phyloP scores from a whole-genome alignment of 2,113 vertebrate genomes.

The Lipotes vexillifer region DNA sequence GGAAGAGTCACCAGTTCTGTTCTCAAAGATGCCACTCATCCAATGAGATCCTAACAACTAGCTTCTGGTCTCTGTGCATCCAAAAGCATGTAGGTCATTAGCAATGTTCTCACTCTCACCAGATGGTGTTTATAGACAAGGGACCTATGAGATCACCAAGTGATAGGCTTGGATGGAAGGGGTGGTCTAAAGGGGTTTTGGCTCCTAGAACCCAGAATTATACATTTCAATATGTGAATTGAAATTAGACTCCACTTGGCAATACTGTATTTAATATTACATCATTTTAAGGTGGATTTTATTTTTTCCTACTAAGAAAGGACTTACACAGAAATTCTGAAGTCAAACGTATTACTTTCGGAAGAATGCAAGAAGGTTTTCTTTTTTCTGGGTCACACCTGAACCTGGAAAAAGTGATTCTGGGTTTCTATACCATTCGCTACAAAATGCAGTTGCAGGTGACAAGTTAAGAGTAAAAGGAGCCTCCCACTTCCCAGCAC shows the following conservation, averaged over 20 bases:
- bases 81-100: slow-evolving; percentile 42
- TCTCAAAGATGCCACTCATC: slow-evolving; percentile 35
- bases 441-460: neutral
- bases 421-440: neutral
- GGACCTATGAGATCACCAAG: slow-evolving; percentile 34
- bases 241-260: neutral
- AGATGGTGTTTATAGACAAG: slow-evolving; percentile 59
- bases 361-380: neutral
- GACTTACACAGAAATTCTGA: slow-evolving; percentile 14
- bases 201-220: slow-evolving; percentile 22
- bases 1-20: neutral
- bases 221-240: slow-evolving; percentile 17
- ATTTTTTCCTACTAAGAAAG: neutral
- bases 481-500: neutral
- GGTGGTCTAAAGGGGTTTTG: neutral
- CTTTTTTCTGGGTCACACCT: neutral
- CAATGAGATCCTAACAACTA: neutral
- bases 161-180: slow-evolving; percentile 36
- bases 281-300: slow-evolving; percentile 16
- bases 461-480: neutral
- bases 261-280: slow-evolving; percentile 20
- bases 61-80: neutral
- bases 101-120: slow-evolving; percentile 11
- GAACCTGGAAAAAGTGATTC: neutral
- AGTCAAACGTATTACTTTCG: neutral